Evolutionary conservation across 2,797 vertebrate genomes (phyloP).

Genomic region (Poliocrania exsul): DNA sequence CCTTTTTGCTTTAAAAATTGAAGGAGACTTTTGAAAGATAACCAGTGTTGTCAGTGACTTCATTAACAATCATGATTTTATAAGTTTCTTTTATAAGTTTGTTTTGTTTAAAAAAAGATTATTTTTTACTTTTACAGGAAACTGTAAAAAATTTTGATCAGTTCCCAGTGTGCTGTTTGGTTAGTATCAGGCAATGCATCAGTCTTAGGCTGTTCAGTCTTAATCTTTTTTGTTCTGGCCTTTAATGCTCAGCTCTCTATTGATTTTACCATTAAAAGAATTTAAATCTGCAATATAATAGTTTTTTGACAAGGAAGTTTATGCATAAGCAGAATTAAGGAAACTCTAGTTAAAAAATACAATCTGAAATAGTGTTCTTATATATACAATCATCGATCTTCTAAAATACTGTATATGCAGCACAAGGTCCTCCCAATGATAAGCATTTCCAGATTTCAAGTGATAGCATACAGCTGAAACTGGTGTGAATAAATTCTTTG

Average conservation of each 20-base stretch:
- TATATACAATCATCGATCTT: neutral
- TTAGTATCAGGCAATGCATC: neutral
- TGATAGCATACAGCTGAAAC: slow-evolving; percentile 34
- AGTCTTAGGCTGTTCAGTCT: neutral
- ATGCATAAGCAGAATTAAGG: neutral
- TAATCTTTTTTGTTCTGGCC: neutral
- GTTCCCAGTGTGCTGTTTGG: neutral
- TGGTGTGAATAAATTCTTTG: slow-evolving; percentile 51
- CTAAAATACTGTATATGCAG: neutral
- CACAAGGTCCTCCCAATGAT: neutral
- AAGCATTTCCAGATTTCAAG: slow-evolving; percentile 1
- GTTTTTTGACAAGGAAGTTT: neutral
- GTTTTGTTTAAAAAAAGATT: too few species aligned
- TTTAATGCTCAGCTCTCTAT: neutral
- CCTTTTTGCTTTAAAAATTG: neutral
- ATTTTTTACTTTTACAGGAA: neutral
- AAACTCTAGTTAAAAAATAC: neutral
- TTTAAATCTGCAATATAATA: neutral
- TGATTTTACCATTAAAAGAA: neutral
- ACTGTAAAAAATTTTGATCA: neutral
- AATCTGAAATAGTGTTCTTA: neutral
- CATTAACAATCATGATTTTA: neutral
- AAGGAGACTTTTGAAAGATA: neutral
- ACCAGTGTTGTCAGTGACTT: accelerated
- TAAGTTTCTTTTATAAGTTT: neutral